A percentile compares a stretch with the other conserved stretches of the same genome.
Conservation (phyloP, 2,113 vertebrate species). For the Trogon melanurus region DNA sequence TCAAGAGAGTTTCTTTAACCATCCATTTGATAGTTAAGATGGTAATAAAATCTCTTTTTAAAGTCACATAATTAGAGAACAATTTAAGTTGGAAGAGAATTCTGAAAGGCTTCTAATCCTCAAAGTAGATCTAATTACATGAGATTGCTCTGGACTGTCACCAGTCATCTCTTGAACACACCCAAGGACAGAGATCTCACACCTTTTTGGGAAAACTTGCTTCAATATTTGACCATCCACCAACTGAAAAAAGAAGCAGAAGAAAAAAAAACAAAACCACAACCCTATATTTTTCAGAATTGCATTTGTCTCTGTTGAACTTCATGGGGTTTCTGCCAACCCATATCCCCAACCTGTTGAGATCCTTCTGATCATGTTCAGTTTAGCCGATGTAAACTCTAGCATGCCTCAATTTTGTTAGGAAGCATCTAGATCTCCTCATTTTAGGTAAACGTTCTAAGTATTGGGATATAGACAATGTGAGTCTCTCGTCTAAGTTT, state of each 20-base stretch:
- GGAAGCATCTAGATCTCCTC: not conserved
- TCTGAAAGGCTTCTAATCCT: not conserved
- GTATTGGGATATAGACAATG: not conserved
- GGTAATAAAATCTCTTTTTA: not conserved
- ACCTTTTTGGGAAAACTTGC: not conserved
- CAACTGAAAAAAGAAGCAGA: not conserved
- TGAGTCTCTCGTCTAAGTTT: not conserved
- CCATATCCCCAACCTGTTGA: not conserved
- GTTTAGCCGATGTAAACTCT: not conserved
- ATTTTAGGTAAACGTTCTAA: fast-evolving
- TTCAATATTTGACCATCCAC: not conserved
- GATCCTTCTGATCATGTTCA: not conserved
- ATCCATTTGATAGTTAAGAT: not conserved
- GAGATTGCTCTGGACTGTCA: not conserved
- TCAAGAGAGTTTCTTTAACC: not conserved
- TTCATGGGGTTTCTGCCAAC: not conserved
- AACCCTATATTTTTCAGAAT: not conserved
- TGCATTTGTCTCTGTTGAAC: not conserved
- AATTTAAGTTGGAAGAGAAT: not conserved
- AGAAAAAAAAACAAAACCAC: no score
- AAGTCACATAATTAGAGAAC: not conserved
- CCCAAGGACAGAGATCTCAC: not conserved
- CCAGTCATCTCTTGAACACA: not conserved
- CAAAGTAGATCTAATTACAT: not conserved
- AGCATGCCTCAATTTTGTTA: not conserved